Evolutionary conservation across 2,113 vertebrate genomes (phyloP).

Genomic region (Leucopsar rothschildi): DNA sequence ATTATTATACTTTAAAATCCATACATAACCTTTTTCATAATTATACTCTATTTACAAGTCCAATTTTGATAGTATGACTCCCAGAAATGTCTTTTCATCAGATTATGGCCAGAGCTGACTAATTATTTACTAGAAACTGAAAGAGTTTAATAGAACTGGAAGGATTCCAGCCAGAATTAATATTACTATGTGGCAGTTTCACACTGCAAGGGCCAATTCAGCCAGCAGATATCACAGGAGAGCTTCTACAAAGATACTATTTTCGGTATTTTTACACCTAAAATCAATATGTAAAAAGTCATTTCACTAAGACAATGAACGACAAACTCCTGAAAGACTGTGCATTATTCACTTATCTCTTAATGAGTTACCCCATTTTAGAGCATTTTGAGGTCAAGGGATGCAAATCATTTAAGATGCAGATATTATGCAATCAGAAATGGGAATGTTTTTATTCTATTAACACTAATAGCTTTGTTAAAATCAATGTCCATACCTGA

Average conservation of each 20-base stretch:
- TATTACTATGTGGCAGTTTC: not conserved
- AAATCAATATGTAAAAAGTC: not conserved
- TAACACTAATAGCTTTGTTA: not conserved
- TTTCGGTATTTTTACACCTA: not conserved
- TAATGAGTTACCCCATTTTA: not conserved
- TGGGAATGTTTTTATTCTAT: not conserved
- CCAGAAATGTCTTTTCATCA: not conserved
- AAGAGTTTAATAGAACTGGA: not conserved
- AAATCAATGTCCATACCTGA: not conserved
- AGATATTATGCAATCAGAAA: not conserved
- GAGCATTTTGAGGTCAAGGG: not conserved
- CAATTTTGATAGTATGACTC: not conserved
- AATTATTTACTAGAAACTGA: not conserved
- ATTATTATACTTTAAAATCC: not conserved
- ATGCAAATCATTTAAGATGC: not conserved
- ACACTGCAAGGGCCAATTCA: not conserved
- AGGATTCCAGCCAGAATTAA: not conserved
- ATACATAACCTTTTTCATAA: not conserved
- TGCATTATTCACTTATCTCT: not conserved
- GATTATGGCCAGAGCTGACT: not conserved
- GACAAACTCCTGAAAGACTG: not conserved
- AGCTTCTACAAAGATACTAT: not conserved
- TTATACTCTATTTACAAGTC: not conserved
- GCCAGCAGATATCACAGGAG: slow-evolving; percentile 50
- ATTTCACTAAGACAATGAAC: not conserved